Evolutionary conservation across 2,113 vertebrate genomes (phyloP), one percentile per base, ranked within the genome.

Genomic region (Archilochus colubris): DNA sequence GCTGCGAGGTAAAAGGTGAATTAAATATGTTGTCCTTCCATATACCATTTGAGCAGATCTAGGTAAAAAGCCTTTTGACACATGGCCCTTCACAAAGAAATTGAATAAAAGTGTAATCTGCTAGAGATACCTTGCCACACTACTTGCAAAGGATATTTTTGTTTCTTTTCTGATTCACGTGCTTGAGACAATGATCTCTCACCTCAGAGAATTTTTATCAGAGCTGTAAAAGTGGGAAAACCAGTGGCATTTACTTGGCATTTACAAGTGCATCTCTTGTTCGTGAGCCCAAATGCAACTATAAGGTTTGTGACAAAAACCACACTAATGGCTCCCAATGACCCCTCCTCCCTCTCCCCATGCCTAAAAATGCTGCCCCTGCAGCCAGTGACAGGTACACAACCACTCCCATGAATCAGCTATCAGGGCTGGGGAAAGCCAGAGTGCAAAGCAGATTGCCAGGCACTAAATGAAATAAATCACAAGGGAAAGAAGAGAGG

Each of bases 1-100:
- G 83, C 93, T 92, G 59, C 21, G 51, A 87, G 91, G 78, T 55
- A 91, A 96, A 92, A 96, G 88, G 86, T 86, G 80, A 88, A 91
- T 62, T 70, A 92, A 94, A 82, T 79, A 76, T 24, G 61, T 88
- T 94, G 69, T 85, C 78, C 84, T 93, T 91, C 75, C 81, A 91
- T 63, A 93, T 86, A 88, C 58, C 73, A 51, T 89, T 85, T 89
- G 40, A 96, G 88, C 91, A 68, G 86, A 91, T 74, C 44, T 54
- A 79, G 88, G 86, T 69, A 70, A 93, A 94, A 93, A 93, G 33
- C 86, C 70, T 91, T 87, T 74, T 95, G 91, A 96, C 92, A 91
- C 66, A 58, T 23, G 51, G 74, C 38, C 70, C 27, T 67, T 94
- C 51, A 25, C 38, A 73, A 70, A 91, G 91, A 82, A 93, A 94